These are phyloP conservation scores for Halcyon badia DNA, from an alignment of 2,797 vertebrate genomes.

Conservation along the genomic window DNA sequence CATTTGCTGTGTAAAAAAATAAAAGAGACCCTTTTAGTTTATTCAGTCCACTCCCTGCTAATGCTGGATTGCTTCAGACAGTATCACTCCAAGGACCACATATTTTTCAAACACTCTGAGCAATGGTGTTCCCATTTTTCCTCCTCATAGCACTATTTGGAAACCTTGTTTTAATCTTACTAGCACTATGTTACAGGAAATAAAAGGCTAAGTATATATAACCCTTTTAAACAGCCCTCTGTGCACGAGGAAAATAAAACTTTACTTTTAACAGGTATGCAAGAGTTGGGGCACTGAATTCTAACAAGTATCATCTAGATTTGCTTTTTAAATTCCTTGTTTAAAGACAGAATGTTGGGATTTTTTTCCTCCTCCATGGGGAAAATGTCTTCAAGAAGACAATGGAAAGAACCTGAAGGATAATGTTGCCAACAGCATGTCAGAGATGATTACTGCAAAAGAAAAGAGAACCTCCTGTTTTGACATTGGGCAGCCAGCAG, in stretches of 20 bases:
- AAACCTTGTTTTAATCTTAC: neutral
- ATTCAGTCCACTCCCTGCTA: neutral
- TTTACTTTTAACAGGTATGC: neutral
- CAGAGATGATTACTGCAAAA: conserved; percentile 32
- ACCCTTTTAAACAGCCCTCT: neutral
- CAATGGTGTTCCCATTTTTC: neutral
- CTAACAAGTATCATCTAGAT: neutral
- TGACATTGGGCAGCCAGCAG: conserved; percentile 26
- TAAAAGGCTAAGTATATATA: neutral
- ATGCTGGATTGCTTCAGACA: neutral
- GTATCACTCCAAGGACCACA: neutral
- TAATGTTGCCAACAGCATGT: conserved; percentile 36
- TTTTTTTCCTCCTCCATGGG: neutral
- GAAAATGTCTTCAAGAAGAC: conserved; percentile 19
- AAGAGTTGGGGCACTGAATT: neutral
- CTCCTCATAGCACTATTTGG: neutral
- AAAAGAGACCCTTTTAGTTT: neutral
- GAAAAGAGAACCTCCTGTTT: conserved; percentile 32
- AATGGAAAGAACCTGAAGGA: conserved; percentile 40
- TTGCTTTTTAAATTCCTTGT: neutral
- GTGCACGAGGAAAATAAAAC: neutral
- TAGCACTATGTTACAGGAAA: neutral
- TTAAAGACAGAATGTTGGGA: neutral
- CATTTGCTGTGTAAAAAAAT: neutral
- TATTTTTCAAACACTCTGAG: neutral